Conservation (phyloP, 1,140 invertebrate genomes). For the Ephestia elutella region DNA sequence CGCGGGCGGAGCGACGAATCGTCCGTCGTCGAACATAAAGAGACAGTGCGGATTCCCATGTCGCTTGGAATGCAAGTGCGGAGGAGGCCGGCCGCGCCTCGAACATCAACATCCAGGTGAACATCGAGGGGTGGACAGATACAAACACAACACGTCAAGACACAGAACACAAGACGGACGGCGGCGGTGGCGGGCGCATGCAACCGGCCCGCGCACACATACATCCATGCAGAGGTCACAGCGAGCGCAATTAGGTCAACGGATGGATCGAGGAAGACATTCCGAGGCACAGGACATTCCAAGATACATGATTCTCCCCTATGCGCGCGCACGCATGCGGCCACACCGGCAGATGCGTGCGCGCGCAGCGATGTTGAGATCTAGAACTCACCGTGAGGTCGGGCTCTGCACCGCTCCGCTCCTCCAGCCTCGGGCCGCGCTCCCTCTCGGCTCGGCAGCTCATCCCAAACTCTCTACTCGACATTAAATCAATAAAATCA, state of each 20-base stretch:
- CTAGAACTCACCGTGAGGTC: conserved; percentile 69
- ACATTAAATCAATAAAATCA: conserved; percentile 37
- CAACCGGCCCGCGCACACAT: conserved; percentile 41
- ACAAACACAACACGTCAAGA: conserved; percentile 70
- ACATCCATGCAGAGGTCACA: conserved; percentile 70
- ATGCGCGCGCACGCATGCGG: conserved; percentile 61
- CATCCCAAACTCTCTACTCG: conserved; percentile 46
- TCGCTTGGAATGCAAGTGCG: conserved; percentile 75
- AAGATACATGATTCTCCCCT: conserved; percentile 76
- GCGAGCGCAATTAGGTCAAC: conserved; percentile 60
- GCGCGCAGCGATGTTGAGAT: conserved; percentile 74
- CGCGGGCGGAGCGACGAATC: conserved; percentile 20
- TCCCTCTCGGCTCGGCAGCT: conserved; percentile 19
- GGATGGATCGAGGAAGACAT: conserved; percentile 74
- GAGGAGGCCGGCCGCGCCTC: conserved; percentile 32
- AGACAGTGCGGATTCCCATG: conserved; percentile 68
- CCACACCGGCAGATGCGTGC: conserved; percentile 38
- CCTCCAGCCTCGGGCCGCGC: conserved; percentile 15
- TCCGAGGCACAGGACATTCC: conserved; percentile 76
- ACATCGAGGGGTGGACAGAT: conserved; percentile 54
- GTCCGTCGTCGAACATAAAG: conserved; percentile 35
- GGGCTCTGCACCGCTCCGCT: conserved; percentile 16
- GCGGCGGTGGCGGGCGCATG: conserved; percentile 58
- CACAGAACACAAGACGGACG: conserved; percentile 67
- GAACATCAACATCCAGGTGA: conserved; percentile 52